A percentile compares a stretch with the other conserved stretches of the same genome.
phyloP scores from a whole-genome alignment of 2,113 vertebrate species.

The Channa maculata region DNA sequence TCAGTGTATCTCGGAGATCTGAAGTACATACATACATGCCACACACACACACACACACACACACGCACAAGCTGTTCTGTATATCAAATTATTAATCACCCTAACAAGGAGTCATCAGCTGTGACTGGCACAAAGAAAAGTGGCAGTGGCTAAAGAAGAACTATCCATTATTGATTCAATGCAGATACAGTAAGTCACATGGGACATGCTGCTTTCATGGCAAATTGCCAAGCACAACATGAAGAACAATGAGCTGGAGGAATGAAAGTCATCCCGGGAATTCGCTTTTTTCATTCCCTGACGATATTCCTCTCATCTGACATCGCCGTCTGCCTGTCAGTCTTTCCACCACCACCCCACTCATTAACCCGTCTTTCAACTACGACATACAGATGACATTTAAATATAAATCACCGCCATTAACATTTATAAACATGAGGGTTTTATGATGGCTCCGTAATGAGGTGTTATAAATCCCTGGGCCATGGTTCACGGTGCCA shows the following conservation, averaged over 20 bases:
- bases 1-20: conserved; percentile 45
- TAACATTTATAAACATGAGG: conserved; percentile 76
- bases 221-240: conserved; percentile 43
- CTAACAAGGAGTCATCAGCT: conserved; percentile 37
- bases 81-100: conserved; percentile 60
- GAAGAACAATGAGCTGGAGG: conserved; percentile 44
- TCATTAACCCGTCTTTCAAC: conserved; percentile 68
- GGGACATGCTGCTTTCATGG: conserved; percentile 47
- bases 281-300: conserved; percentile 36
- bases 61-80: conserved; percentile 2
- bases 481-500: conserved; percentile 56
- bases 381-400: conserved; percentile 68
- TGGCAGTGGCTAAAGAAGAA: conserved; percentile 46
- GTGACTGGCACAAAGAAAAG: conserved; percentile 41
- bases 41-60: neutral
- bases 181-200: conserved; percentile 29
- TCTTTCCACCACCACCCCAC: neutral
- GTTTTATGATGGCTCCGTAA: conserved; percentile 70
- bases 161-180: conserved; percentile 61
- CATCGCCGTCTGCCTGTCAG: conserved; percentile 26
- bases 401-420: conserved; percentile 71
- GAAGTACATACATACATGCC: conserved; percentile 12
- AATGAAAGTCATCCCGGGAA: conserved; percentile 45
- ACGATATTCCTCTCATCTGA: conserved; percentile 28
- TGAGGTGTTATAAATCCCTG: conserved; percentile 71